Base-by-base conservation (phyloP, 2,797 vertebrate species). In the Molossus molossus region DNA sequence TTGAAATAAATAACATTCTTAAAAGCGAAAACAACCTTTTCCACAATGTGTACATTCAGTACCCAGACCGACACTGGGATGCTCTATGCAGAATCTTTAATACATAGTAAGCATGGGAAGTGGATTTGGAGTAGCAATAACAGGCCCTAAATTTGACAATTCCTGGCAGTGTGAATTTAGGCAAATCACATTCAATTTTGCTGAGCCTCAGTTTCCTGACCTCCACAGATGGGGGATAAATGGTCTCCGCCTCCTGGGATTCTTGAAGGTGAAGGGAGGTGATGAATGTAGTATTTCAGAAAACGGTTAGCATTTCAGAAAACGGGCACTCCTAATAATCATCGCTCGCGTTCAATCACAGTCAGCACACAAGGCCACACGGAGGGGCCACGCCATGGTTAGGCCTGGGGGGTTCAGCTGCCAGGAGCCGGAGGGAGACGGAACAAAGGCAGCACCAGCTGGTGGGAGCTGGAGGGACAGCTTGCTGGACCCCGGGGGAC, bases 401-500 rank as follows among this genome's bases (percentile, higher is more conserved):
- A 86, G 55, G 37, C 23, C 18, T 29, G 3, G 27, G 23, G 81
- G 55, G 58, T 94, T 96, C 73, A 45, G 62, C 69, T n/a, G 40
- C 27, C 4, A 11, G 45, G 64, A 62, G 25, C 4, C 37, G 18
- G 15, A 48, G 4, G 72, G 29, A 60, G 45, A 29, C 10, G 62
- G 67, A 94, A 95, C 95, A 94, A 94, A 92, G 50, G 40, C 20
- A 25, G 25, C 45, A 79, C 67, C 95, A 96, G 93, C 94, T 97
- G 97, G 87, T 93, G 29, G 84, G 79, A 95, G 77, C 27, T 6
- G 40, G 45, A 18, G 4, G 53, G 65, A 70, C 17, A 67, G 55
- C 60, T 62, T 69, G 58, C 21, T 64, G 76, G 60, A 73, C 82
- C 72, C 82, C 23, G 18, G 58, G 81, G 73, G 55, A 64, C 55